Percentiles rank a stretch among this genome's conserved stretches.
phyloP scores from a whole-genome alignment of 1,140 invertebrate genomes.

The Homalodisca vitripennis region DNA sequence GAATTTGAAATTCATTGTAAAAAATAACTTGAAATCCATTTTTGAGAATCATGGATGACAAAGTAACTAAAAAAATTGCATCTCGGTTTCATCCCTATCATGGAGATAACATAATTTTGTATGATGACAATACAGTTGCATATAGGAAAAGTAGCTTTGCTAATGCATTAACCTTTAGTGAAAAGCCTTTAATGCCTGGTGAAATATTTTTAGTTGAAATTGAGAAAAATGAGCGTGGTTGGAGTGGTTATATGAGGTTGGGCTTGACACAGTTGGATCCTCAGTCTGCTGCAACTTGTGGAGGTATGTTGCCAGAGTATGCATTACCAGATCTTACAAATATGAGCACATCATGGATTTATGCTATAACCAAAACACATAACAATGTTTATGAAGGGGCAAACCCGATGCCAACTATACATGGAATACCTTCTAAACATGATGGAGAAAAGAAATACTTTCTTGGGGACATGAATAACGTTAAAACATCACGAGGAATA shows the following conservation, averaged over 20 bases:
- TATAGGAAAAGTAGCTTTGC: conserved; percentile 88
- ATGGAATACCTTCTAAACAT: conserved; percentile 42
- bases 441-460: conserved; percentile 36
- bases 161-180: conserved; percentile 90
- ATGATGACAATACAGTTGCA: conserved; percentile 87
- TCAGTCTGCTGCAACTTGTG: conserved; percentile 56
- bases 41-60: conserved; percentile 34
- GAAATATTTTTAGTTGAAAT: conserved; percentile 96
- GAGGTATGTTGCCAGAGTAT: conserved; percentile 72
- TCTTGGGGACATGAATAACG: conserved; percentile 59
- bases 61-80: conserved; percentile 32
- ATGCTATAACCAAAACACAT: conserved; percentile 83
- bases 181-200: conserved; percentile 80
- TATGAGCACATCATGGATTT: conserved; percentile 88
- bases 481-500: conserved; percentile 75
- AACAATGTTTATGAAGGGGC: conserved; percentile 64
- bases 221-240: conserved; percentile 89
- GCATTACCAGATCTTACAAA: conserved; percentile 87
- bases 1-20: too few relatives aligned
- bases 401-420: conserved; percentile 33
- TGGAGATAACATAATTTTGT: conserved; percentile 84
- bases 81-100: conserved; percentile 79
- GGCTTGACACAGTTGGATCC: conserved; percentile 87
- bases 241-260: conserved; percentile 92
- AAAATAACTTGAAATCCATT: too few relatives aligned